These are phyloP conservation scores for Thereva unica DNA, from an alignment of 2,888 invertebrate genomes.

Conservation along the genomic window DNA sequence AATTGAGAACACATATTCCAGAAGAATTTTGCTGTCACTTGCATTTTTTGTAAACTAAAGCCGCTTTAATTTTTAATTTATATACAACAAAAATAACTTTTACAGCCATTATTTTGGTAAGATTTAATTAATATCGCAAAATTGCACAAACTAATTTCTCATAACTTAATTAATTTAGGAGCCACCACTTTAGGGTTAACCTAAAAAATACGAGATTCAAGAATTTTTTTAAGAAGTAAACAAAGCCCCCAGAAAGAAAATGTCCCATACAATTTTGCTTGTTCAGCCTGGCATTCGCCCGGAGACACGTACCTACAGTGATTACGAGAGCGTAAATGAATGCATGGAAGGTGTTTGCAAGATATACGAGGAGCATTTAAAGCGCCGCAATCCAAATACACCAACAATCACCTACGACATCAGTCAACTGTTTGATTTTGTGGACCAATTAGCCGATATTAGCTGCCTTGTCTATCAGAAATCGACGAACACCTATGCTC, in stretches of 20 bases:
- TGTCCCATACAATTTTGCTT: constrained; percentile 95
- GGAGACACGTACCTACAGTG: constrained; percentile 96
- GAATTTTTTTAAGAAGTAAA: constrained; percentile 16
- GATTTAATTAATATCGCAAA: too few species aligned
- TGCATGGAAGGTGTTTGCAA: constrained; percentile 99
- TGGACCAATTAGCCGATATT: constrained; percentile 93
- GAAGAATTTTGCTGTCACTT: too few species aligned
- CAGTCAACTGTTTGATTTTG: constrained; percentile 95
- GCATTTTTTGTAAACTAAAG: too few species aligned
- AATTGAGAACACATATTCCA: too few species aligned
- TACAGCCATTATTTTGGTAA: too few species aligned
- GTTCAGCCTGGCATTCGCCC: constrained; percentile 93
- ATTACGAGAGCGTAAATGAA: constrained; percentile 97
- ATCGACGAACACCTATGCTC: constrained; percentile 92
- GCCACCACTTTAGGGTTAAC: too few species aligned
- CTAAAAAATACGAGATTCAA: too few species aligned
- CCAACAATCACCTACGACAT: constrained; percentile 99
- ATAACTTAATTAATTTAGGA: not conserved
- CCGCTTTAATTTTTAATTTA: too few species aligned
- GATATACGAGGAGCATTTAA: constrained; percentile 98
- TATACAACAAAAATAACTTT: too few species aligned
- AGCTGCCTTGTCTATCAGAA: constrained; percentile 97
- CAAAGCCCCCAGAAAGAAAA: constrained; percentile 51
- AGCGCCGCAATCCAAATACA: constrained; percentile 91
- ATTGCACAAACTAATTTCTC: not conserved